A percentile compares a stretch with the other conserved stretches of the same genome.
These are phyloP conservation scores for Conus betulinus DNA, from an alignment of 1,140 invertebrate genomes.

Conservation along the genomic window DNA sequence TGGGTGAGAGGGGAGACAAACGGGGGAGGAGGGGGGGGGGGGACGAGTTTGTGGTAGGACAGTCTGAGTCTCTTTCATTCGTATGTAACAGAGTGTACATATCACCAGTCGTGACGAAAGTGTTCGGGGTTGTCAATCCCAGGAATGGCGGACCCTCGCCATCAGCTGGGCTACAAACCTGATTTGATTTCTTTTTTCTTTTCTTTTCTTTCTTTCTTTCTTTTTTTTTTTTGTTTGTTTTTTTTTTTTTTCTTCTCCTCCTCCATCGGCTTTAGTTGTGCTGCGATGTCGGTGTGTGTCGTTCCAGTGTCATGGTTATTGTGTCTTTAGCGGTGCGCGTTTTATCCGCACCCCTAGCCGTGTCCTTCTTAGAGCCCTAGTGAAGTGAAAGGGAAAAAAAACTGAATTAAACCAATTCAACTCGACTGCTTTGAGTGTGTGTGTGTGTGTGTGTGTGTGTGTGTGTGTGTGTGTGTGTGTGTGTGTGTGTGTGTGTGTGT, in stretches of 20 bases:
- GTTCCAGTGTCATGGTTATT: constrained; percentile 18
- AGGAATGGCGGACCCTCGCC: not conserved
- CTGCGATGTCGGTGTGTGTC: constrained; percentile 12
- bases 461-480: not conserved
- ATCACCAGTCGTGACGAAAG: not conserved
- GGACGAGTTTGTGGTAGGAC: too few relatives aligned
- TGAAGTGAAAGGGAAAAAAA: constrained; percentile 16
- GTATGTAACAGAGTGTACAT: not conserved
- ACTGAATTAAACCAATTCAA: not conserved
- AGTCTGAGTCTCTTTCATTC: not conserved
- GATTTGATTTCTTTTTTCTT: not conserved
- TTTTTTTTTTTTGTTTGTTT: not conserved
- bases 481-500: not conserved
- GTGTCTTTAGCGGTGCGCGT: constrained; percentile 13
- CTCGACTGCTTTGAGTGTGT: not conserved
- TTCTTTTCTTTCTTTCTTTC: not conserved
- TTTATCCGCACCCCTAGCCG: constrained; percentile 5
- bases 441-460: constrained; percentile 10
- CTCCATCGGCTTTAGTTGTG: constrained; percentile 19
- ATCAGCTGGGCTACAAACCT: not conserved
- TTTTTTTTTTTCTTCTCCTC: not conserved
- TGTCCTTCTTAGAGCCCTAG: constrained; percentile 13
- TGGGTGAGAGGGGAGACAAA: too few relatives aligned
- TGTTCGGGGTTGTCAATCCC: not conserved
- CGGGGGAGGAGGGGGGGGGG: too few relatives aligned